Evolutionary conservation across 2,797 vertebrate genomes (phyloP), one percentile per base, ranked within the genome.

Genomic region (Melanotaenia maccullochi): DNA sequence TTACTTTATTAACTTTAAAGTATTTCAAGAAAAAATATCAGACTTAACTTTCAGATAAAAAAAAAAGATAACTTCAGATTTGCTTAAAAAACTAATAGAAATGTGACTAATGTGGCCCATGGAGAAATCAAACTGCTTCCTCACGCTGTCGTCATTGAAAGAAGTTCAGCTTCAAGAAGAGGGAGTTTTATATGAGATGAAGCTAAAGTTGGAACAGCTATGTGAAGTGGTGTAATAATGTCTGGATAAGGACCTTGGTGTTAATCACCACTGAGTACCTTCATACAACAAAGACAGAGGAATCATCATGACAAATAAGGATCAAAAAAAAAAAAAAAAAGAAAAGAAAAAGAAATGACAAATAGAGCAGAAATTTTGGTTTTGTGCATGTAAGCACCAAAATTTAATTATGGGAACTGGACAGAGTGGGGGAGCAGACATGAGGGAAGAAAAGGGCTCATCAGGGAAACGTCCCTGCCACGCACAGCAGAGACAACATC

Each of bases 351-450:
- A 22, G 77, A 75, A 59, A 60, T 81, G 22, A 78, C 49, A 52
- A 44, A 28, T 13, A 76, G 18, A 36, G 20, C 28, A 24, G 20
- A 47, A 0, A 35, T 58, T 16, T 85, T 79, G 77, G 75, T 92
- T 91, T 89, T 82, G 92, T 93, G 92, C 90, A 60, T 42, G 7
- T 65, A 60, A 79, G 92, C 92, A 94, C 93, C 55, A 47, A 60
- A 62, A 72, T 94, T 94, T 95, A 94, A 94, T 94, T 96, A 96
- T 95, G 94, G 93, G 95, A 94, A 95, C 93, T 93, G 90, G 94
- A 96, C 93, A 93, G 89, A 93, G 93, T 70, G 86, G 90, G 69
- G 60, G 66, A 55, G 70, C 54, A 78, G 90, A 93, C 90, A 90
- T 73, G 33, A 75, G 69, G 74, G 72, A 71, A 62, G 76, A 56